Base-by-base conservation (phyloP, 2,888 invertebrate genomes). In the Dicroscelio sp. region DNA sequence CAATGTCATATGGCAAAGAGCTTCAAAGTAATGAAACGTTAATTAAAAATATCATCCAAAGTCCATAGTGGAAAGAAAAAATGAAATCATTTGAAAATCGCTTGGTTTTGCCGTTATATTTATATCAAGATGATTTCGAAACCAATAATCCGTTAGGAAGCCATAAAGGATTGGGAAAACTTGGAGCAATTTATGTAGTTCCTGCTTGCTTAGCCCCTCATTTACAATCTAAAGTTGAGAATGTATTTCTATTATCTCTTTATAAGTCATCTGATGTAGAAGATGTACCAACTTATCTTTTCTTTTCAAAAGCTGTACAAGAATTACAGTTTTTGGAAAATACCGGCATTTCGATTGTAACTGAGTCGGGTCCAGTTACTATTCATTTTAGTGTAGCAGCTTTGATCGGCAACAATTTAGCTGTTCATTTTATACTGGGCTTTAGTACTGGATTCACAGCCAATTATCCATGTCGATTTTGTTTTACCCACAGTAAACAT, bases 111-210 rank as follows among this genome's bases (percentile, higher is more conserved):
- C 65, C 65, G 20, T 67, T 67, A 33, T 67, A 30, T 20, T 20
- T 67, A 6, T 67, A 52, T 20, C 52, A 52, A 23, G 52, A 52
- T 52, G 52, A 52, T 20, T 52, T 3, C 52, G 52, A 52, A 67
- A 67, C 65, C 4, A 67, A 67, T n/a, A 67, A 33, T 35, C 33
- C 65, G 20, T n/a, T 67, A 33, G 65, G 65, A 33, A 67, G 65
- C 35, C 65, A 67, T n/a, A 31, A 67, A 33, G n/a, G 65, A 33
- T 31, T 67, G 31, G 65, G 65, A 20, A 67, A 67, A 67, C 33
- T 67, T 67, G 65, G 65, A n/a, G 35, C 65, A 4, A 20, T 67
- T 17, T 67, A 67, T 33, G 5, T 8, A 14, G 31, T 67, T 33
- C 31, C 35, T 67, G 33, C 65, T 30, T 67, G 65, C 65, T 27